These are phyloP conservation scores for Diplodus puntazzo DNA, from an alignment of 2,797 vertebrate species.

Conservation along the genomic window DNA sequence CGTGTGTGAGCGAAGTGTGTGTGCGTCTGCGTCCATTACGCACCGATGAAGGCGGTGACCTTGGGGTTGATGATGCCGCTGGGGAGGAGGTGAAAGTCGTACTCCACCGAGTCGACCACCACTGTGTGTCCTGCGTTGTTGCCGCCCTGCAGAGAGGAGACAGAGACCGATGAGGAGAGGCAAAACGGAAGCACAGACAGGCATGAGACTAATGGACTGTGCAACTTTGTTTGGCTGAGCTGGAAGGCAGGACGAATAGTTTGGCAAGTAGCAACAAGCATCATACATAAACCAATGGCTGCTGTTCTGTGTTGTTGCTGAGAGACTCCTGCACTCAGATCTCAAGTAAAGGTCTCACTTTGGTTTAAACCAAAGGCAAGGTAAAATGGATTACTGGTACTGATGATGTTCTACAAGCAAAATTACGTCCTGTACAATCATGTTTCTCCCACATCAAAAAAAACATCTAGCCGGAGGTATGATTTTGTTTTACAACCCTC, in stretches of 20 bases:
- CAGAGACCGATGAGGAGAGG: slow-evolving; percentile 26
- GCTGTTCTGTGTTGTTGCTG: slow-evolving; percentile 32
- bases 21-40: slow-evolving; percentile 67
- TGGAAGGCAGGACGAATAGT: slow-evolving; percentile 47
- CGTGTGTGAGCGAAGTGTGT: not conserved
- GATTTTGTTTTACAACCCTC: not conserved
- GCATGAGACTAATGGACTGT: slow-evolving; percentile 9
- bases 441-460: not conserved
- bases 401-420: not conserved
- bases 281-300: slow-evolving; percentile 2
- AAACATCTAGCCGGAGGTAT: not conserved
- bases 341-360: slow-evolving; percentile 11
- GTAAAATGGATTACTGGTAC: not conserved
- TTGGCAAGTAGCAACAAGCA: slow-evolving; percentile 61
- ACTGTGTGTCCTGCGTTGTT: slow-evolving; percentile 99
- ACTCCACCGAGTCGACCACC: slow-evolving; percentile 97
- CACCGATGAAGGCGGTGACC: slow-evolving; percentile 97
- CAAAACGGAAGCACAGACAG: slow-evolving; percentile 21
- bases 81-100: slow-evolving; percentile 98
- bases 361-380: slow-evolving; percentile 24
- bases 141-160: slow-evolving; percentile 87
- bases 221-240: slow-evolving; percentile 38
- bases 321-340: slow-evolving; percentile 28
- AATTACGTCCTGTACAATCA: not conserved
- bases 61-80: slow-evolving; percentile 99